A percentile compares a stretch with the other conserved stretches of the same genome.
Evolutionary conservation across 1,140 invertebrate genomes (phyloP).

Genomic region (Eufriesea mexicana): DNA sequence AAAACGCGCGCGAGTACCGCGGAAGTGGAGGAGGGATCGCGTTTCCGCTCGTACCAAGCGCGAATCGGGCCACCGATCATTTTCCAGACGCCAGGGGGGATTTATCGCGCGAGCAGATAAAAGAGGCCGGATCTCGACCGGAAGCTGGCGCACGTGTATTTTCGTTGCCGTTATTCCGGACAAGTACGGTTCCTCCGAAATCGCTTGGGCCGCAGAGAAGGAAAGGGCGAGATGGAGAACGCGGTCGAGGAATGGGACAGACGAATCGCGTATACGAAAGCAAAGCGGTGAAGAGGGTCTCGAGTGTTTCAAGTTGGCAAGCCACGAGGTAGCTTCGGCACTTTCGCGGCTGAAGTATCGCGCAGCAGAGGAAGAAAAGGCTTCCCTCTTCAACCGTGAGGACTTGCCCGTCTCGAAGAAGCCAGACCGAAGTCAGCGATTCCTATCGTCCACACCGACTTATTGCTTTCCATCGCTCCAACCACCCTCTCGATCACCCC

Average conservation of each 20-base stretch:
- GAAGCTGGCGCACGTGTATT: not conserved
- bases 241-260: not conserved
- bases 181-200: not conserved
- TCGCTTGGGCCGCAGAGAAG: not conserved
- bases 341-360: slow-evolving; percentile 58
- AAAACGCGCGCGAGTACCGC: too few relatives aligned
- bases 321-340: slow-evolving; percentile 56
- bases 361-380: slow-evolving; percentile 47
- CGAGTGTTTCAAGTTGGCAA: slow-evolving; percentile 57
- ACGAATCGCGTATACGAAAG: slow-evolving; percentile 35
- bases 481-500: not conserved
- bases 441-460: slow-evolving; percentile 57
- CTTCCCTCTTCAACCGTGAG: slow-evolving; percentile 25
- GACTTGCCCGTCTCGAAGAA: slow-evolving; percentile 61
- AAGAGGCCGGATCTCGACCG: not conserved
- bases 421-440: slow-evolving; percentile 69
- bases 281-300: slow-evolving; percentile 35
- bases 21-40: too few relatives aligned
- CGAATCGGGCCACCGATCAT: slow-evolving; percentile 20
- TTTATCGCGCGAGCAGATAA: slow-evolving; percentile 25
- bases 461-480: slow-evolving; percentile 40
- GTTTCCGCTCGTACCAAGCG: too few relatives aligned
- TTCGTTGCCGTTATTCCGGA: not conserved
- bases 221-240: too few relatives aligned
- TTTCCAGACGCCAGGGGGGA: not conserved